phyloP scores from a whole-genome alignment of 2,888 invertebrate species.

The Bombylius major region DNA sequence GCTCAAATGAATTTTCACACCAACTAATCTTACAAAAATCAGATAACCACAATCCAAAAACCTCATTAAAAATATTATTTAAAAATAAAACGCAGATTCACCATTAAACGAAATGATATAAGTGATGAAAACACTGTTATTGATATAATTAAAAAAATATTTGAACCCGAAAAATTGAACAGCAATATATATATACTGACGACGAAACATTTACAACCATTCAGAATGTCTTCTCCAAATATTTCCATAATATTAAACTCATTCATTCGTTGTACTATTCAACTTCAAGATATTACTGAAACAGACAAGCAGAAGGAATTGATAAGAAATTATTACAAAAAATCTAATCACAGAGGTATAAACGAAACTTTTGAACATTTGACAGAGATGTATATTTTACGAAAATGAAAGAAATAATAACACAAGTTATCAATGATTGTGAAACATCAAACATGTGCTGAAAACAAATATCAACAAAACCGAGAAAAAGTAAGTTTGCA shows the following conservation, averaged over 20 bases:
- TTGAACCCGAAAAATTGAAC: slow-evolving; percentile 7
- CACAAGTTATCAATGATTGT: slow-evolving; percentile 7
- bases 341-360: slow-evolving; percentile 8
- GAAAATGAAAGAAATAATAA: slow-evolving; percentile 7
- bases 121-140: slow-evolving; percentile 4
- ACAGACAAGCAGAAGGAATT: slow-evolving; percentile 8
- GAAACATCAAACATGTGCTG: slow-evolving; percentile 1
- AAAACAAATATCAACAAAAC: slow-evolving; percentile 10
- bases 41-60: background rate
- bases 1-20: slow-evolving; percentile 11
- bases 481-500: slow-evolving; percentile 9
- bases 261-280: background rate
- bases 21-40: slow-evolving; percentile 6
- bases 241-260: background rate
- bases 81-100: too few species aligned
- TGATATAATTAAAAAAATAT: slow-evolving; percentile 9
- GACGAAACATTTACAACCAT: background rate
- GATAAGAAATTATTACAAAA: slow-evolving; percentile 6
- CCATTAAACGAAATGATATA: background rate
- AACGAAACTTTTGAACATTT: slow-evolving; percentile 8
- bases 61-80: background rate
- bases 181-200: slow-evolving; percentile 11
- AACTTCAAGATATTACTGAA: background rate
- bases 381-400: slow-evolving; percentile 5
- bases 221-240: background rate